A percentile compares a stretch with the other conserved stretches of the same genome.
These are phyloP conservation scores for Tonatia bakeri DNA, from an alignment of 2,113 vertebrate species.

Conservation along the genomic window DNA sequence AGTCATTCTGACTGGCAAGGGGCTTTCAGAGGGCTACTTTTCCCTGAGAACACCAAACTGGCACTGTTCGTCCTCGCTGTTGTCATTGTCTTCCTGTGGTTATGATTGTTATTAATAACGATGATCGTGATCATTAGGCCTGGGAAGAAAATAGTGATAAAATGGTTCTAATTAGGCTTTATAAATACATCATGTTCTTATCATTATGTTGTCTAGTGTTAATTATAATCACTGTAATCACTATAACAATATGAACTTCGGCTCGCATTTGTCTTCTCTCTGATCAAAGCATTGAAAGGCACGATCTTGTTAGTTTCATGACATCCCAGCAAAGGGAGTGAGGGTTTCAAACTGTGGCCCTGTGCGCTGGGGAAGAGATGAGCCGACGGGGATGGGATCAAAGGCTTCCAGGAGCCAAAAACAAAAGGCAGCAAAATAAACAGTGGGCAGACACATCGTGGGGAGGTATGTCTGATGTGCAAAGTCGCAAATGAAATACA, in stretches of 20 bases:
- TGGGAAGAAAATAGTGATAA: conserved; percentile 66
- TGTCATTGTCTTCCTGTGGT: conserved; percentile 48
- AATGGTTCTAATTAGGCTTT: conserved; percentile 67
- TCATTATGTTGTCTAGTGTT: conserved; percentile 63
- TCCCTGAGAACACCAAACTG: not conserved
- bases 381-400: not conserved
- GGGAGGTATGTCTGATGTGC: not conserved
- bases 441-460: not conserved
- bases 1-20: conserved; percentile 3
- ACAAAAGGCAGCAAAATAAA: not conserved
- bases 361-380: not conserved
- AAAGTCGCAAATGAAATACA: not conserved
- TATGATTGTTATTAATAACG: conserved; percentile 65
- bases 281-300: conserved; percentile 53
- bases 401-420: not conserved
- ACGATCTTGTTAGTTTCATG: not conserved
- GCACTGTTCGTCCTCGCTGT: not conserved
- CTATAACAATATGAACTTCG: conserved; percentile 55
- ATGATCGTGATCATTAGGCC: conserved; percentile 64
- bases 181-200: conserved; percentile 53
- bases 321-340: not conserved
- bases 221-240: conserved; percentile 67
- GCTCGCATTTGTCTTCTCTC: conserved; percentile 33
- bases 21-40: not conserved
- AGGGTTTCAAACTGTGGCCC: not conserved